phyloP scores from a whole-genome alignment of 64 coral and sea anemone genomes.

The Porites lutea region DNA sequence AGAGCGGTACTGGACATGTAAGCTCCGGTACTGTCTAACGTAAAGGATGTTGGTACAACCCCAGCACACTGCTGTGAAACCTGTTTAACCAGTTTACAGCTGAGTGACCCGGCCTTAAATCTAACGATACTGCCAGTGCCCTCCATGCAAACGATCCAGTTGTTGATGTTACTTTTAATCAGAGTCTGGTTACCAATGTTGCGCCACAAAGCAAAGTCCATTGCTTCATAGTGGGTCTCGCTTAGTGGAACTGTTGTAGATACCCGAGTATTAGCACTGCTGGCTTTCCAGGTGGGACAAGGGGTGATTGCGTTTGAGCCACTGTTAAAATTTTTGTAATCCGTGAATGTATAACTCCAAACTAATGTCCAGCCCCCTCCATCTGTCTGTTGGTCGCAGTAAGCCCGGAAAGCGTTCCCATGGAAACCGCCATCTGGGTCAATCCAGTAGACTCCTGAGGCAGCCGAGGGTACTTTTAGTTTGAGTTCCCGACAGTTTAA shows the following conservation, averaged over 20 bases:
- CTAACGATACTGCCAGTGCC: constrained; percentile 20
- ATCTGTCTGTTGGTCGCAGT: constrained; percentile 68
- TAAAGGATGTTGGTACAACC: background rate
- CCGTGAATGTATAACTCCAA: constrained; percentile 79
- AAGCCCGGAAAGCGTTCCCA: constrained; percentile 33
- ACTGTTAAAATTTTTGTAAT: too few species aligned
- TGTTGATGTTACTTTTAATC: constrained; percentile 73
- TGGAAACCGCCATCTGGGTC: constrained; percentile 21
- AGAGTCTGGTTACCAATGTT: constrained; percentile 33
- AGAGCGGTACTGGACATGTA: background rate
- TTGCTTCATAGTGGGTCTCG: too few species aligned
- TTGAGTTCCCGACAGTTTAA: constrained; percentile 10
- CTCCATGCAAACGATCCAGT: constrained; percentile 66
- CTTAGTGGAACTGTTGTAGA: constrained; percentile 56
- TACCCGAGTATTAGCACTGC: background rate
- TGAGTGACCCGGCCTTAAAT: background rate
- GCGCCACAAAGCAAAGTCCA: constrained; percentile 60
- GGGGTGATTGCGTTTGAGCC: constrained; percentile 61
- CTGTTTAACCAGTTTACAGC: constrained; percentile 41
- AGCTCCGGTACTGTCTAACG: background rate
- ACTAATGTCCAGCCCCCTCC: constrained; percentile 84
- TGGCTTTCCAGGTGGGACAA: constrained; percentile 38
- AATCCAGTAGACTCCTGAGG: constrained; percentile 55
- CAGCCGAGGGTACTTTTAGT: background rate
- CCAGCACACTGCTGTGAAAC: background rate